Conservation (phyloP, 2,888 invertebrate genomes). For the Empis stercorea region DNA sequence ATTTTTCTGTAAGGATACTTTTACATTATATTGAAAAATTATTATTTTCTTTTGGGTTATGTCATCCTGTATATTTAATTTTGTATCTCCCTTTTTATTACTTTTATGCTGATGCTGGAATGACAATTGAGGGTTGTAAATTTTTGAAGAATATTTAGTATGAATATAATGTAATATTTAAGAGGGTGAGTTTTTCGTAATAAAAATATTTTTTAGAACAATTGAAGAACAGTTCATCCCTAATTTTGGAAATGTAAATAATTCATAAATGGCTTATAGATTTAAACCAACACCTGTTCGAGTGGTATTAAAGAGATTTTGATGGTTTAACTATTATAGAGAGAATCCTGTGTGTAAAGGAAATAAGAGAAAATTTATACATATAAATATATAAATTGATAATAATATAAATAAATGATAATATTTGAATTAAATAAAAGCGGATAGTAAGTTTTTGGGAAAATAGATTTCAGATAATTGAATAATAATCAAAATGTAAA, state of each 20-base stretch:
- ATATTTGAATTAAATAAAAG: no score
- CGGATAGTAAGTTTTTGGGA: no score
- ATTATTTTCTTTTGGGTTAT: background rate
- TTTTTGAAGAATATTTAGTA: background rate
- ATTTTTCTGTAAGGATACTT: background rate
- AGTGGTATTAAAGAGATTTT: constrained; percentile 18
- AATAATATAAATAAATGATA: no score
- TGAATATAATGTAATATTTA: background rate
- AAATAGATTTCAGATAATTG: background rate
- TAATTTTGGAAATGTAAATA: constrained; percentile 12
- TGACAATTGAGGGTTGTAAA: background rate
- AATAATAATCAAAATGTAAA: no score
- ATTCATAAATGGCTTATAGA: constrained; percentile 15
- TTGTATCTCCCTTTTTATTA: no score
- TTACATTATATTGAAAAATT: background rate
- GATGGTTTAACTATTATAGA: constrained; percentile 9
- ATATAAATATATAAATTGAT: no score
- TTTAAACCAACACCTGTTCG: constrained; percentile 23
- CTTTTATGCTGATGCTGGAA: no score
- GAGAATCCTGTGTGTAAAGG: no score
- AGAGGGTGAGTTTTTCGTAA: no score
- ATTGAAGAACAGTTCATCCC: constrained; percentile 9
- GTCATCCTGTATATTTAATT: constrained; percentile 9
- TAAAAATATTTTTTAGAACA: background rate
- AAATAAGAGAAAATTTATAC: no score